phyloP scores from a whole-genome alignment of 2,888 invertebrate species.

The Labia minor region DNA sequence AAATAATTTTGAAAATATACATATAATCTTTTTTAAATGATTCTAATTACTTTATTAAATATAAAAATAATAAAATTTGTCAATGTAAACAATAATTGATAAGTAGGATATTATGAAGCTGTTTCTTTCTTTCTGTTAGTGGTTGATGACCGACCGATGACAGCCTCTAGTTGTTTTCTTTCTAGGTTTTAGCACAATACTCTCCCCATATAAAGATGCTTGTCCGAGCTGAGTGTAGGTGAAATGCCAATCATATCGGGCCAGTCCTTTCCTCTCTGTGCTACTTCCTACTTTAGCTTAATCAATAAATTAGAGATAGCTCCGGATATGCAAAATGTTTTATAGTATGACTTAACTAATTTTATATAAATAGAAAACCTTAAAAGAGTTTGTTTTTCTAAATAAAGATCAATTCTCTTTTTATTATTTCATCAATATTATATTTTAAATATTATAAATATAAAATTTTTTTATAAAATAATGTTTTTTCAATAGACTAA shows the following conservation, averaged over 20 bases:
- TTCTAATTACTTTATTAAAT: too few species aligned
- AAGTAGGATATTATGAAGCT: too few species aligned
- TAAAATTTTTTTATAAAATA: too few species aligned
- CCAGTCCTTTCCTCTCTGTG: neutral
- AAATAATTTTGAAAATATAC: neutral
- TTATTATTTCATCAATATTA: too few species aligned
- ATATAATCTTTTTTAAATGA: too few species aligned
- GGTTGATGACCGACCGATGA: neutral
- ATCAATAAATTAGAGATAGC: neutral
- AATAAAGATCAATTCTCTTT: too few species aligned
- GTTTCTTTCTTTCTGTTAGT: too few species aligned
- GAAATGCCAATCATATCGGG: neutral
- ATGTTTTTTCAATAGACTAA: too few species aligned
- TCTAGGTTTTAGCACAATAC: neutral
- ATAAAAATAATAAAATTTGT: too few species aligned
- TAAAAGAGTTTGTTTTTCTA: too few species aligned
- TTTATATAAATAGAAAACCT: neutral
- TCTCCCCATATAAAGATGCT: neutral
- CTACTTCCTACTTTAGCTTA: neutral
- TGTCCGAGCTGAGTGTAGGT: neutral
- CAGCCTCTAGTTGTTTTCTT: neutral
- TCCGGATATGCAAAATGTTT: neutral
- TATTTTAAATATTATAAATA: too few species aligned
- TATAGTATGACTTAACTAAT: neutral
- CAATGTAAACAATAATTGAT: too few species aligned